Conservation (phyloP, 2,888 invertebrate species). For the Scaptomyza tumidula region DNA sequence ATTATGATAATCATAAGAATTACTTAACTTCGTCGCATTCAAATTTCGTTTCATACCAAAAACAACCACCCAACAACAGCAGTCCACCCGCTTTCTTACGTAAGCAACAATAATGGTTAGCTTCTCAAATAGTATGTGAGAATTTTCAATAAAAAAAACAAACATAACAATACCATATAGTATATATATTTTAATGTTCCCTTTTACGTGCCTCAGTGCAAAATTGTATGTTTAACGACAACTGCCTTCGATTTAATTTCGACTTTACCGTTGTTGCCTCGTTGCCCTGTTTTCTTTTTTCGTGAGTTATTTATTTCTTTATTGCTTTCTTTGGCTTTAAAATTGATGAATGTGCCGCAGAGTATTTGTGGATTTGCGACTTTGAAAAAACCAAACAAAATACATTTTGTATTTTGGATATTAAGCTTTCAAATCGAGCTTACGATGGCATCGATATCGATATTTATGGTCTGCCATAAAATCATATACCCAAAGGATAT, state of each 20-base stretch:
- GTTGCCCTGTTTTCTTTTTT: not conserved
- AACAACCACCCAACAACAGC: not conserved
- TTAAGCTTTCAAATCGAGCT: slow-evolving; percentile 60
- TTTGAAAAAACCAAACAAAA: slow-evolving; percentile 44
- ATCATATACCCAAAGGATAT: not conserved
- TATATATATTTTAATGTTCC: slow-evolving; percentile 57
- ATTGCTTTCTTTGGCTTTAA: slow-evolving; percentile 53
- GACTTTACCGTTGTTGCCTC: slow-evolving; percentile 5
- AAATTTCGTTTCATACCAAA: slow-evolving; percentile 27
- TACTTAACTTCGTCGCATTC: slow-evolving; percentile 65
- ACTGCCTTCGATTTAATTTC: slow-evolving; percentile 46
- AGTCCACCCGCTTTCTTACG: slow-evolving; percentile 40
- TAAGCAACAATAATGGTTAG: slow-evolving; percentile 25
- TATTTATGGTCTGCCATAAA: slow-evolving; percentile 49
- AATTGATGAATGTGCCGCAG: slow-evolving; percentile 68
- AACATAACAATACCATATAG: slow-evolving; percentile 39
- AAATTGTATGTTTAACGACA: slow-evolving; percentile 47
- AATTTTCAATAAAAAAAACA: slow-evolving; percentile 58
- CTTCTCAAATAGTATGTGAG: slow-evolving; percentile 60
- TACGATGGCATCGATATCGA: slow-evolving; percentile 29
- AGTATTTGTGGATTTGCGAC: slow-evolving; percentile 2
- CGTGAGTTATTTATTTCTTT: not conserved
- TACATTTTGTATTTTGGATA: slow-evolving; percentile 59
- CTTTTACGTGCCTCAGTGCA: slow-evolving; percentile 63
- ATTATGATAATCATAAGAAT: slow-evolving; percentile 80